Evolutionary conservation across 2,797 vertebrate genomes (phyloP).

Genomic region (Steatocranus sp.): DNA sequence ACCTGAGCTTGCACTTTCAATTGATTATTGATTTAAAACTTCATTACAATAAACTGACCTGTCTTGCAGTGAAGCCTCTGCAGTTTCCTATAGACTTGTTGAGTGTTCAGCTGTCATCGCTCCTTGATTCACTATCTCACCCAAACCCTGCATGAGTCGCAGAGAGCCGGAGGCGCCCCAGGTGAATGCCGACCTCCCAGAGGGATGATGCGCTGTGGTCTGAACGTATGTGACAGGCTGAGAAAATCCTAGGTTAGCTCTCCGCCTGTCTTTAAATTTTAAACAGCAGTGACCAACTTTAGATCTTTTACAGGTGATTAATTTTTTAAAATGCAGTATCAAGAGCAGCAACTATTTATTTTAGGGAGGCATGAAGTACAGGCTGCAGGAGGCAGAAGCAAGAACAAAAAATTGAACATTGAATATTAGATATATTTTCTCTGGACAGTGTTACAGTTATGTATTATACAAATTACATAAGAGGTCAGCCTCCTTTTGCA

Average conservation of each 20-base stretch:
- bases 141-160: neutral
- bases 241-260: neutral
- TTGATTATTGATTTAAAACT: neutral
- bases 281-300: neutral
- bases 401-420: neutral
- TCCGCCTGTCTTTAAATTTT: neutral
- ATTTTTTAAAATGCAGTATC: neutral
- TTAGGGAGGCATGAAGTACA: neutral
- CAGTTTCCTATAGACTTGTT: neutral
- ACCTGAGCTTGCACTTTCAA: neutral
- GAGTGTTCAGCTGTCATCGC: neutral
- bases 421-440: neutral
- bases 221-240: constrained; percentile 27
- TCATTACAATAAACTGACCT: neutral
- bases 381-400: neutral
- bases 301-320: neutral
- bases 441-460: neutral
- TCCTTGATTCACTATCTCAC: neutral
- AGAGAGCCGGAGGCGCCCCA: neutral
- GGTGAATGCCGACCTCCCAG: neutral
- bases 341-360: neutral
- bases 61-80: neutral
- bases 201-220: neutral
- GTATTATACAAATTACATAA: neutral
- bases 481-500: neutral